Conservation (phyloP, 2,888 invertebrate genomes). For the Allacma fusca region DNA sequence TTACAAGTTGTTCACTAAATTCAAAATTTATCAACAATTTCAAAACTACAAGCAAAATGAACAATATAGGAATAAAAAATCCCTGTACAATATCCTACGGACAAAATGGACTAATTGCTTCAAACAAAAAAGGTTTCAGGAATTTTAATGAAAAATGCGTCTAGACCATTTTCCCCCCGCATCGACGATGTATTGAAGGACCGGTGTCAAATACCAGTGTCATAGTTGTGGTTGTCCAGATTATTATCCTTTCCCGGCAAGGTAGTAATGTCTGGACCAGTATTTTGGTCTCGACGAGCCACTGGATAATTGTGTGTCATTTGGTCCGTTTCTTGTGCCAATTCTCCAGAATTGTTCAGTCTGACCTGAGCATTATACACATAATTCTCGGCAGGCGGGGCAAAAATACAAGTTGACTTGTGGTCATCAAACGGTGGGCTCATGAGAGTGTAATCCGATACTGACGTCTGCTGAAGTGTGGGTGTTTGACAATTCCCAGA, state of each 20-base stretch:
- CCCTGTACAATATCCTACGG: no score
- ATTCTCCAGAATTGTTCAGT: not conserved
- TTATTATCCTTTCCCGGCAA: not conserved
- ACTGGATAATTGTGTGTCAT: not conserved
- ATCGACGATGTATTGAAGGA: not conserved
- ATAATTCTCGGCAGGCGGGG: constrained; percentile 24
- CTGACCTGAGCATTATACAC: constrained; percentile 10
- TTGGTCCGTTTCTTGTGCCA: not conserved
- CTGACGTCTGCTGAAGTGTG: not conserved
- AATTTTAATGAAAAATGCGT: no score
- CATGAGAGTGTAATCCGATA: constrained; percentile 14
- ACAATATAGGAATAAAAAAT: no score
- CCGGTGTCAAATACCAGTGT: constrained; percentile 13
- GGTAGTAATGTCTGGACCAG: constrained; percentile 17
- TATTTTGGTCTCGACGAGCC: constrained; percentile 15
- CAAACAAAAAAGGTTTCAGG: no score
- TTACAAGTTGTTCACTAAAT: no score
- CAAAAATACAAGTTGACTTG: constrained; percentile 12
- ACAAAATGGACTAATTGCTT: no score
- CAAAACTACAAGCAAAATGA: no score
- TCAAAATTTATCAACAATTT: no score
- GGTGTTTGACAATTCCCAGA: not conserved
- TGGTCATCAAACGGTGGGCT: not conserved
- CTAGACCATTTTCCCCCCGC: no score
- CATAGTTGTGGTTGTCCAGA: constrained; percentile 33